Conservation (phyloP, 2,888 invertebrate species). For the Octonoba sinensis region DNA sequence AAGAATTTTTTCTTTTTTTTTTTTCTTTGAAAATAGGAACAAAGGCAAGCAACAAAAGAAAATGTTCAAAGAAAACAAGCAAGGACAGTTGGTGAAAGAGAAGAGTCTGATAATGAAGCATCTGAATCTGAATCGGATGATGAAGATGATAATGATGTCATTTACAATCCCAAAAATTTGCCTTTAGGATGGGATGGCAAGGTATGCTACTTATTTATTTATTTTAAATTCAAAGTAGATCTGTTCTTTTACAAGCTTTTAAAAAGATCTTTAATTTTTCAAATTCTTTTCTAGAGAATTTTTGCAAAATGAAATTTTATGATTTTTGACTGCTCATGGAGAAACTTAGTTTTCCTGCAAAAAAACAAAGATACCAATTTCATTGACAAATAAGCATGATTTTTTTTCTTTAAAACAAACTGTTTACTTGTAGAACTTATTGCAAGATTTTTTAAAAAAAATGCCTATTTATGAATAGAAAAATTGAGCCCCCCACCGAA, state of each 20-base stretch:
- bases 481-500: too few species aligned
- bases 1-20: background rate
- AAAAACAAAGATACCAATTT: too few species aligned
- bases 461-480: too few species aligned
- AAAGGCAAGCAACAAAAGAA: constrained; percentile 92
- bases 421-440: too few species aligned
- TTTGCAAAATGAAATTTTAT: too few species aligned
- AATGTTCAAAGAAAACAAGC: constrained; percentile 99
- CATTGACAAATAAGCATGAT: too few species aligned
- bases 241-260: background rate
- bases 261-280: background rate
- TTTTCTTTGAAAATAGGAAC: constrained; percentile 75
- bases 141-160: constrained; percentile 91
- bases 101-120: constrained; percentile 83
- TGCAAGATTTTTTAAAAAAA: too few species aligned
- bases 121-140: constrained; percentile 83
- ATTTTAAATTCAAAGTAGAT: background rate
- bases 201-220: constrained; percentile 72
- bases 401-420: too few species aligned
- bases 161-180: constrained; percentile 99
- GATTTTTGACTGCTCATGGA: too few species aligned
- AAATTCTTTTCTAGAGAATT: background rate
- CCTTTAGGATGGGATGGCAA: constrained; percentile 99
- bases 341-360: too few species aligned
- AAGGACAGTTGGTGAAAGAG: constrained; percentile 90